phyloP scores from a whole-genome alignment of 2,888 invertebrate species.

The Chymomyza amoena region DNA sequence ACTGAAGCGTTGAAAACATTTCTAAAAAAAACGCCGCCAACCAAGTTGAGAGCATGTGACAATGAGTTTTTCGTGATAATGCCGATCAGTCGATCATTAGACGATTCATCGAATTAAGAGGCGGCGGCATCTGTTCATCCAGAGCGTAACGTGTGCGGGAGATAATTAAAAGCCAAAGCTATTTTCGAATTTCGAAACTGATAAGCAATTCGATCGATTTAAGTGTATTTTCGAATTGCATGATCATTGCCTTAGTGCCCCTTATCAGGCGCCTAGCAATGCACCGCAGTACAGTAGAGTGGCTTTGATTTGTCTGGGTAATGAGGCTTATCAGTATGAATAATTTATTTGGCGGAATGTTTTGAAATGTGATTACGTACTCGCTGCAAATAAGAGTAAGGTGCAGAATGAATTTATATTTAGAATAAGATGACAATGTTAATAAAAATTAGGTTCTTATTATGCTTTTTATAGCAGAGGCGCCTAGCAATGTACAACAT shows the following conservation, averaged over 20 bases:
- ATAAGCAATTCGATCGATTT: conserved; percentile 48
- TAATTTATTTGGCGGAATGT: not conserved
- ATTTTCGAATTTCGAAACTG: conserved; percentile 49
- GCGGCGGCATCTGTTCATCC: conserved; percentile 37
- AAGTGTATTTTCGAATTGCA: not conserved
- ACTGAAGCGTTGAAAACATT: conserved; percentile 56
- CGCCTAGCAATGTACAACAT: too few species aligned
- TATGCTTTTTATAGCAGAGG: too few species aligned
- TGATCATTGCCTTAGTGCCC: not conserved
- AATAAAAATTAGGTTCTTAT: too few species aligned
- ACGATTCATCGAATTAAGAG: conserved; percentile 55
- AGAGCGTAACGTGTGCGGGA: conserved; percentile 42
- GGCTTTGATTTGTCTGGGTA: not conserved
- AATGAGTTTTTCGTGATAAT: conserved; percentile 40
- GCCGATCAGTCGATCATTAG: conserved; percentile 43
- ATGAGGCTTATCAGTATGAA: conserved; percentile 26
- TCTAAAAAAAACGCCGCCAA: not conserved
- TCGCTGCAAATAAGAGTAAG: too few species aligned
- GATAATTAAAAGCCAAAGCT: conserved; percentile 37
- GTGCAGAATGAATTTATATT: too few species aligned
- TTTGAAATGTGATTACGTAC: too few species aligned
- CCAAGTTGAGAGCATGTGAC: conserved; percentile 29
- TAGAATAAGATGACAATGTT: too few species aligned
- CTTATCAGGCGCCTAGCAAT: not conserved
- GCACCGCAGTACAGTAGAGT: conserved; percentile 16